A percentile compares a stretch with the other conserved stretches of the same genome.
These are phyloP conservation scores for Peromyscus maniculatus DNA, from an alignment of 2,113 vertebrate genomes.

Conservation along the genomic window DNA sequence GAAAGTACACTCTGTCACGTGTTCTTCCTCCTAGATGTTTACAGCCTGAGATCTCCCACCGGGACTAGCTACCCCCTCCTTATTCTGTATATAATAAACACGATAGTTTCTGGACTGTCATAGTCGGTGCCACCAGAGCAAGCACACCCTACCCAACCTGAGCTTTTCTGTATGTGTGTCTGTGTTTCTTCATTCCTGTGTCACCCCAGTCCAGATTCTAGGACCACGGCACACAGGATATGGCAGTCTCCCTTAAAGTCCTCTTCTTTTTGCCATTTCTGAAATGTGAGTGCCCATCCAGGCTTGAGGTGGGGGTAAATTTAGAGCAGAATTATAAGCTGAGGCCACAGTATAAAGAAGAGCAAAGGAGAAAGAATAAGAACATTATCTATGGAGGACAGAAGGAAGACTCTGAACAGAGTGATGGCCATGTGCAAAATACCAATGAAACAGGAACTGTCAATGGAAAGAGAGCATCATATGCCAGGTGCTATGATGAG, in stretches of 20 bases:
- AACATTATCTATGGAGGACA: neutral
- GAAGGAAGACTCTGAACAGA: neutral
- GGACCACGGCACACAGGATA: neutral
- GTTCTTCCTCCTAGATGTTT: neutral
- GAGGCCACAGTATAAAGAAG: neutral
- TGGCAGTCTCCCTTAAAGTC: neutral
- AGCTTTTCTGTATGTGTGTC: neutral
- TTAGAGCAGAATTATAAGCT: conserved; percentile 4
- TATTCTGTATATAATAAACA: neutral
- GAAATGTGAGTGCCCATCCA: neutral
- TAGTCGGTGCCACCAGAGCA: neutral
- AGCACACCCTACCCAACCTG: neutral
- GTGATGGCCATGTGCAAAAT: neutral
- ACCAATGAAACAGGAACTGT: neutral
- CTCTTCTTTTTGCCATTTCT: neutral
- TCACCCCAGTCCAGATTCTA: no score
- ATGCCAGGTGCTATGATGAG: neutral
- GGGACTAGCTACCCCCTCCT: no score
- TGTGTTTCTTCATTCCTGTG: neutral
- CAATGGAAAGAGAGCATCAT: neutral
- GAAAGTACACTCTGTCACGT: neutral
- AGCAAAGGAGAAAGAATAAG: neutral
- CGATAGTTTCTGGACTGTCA: neutral
- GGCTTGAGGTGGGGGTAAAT: neutral
- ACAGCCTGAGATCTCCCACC: neutral